Conservation (phyloP, 1,140 invertebrate species). For the Zaprionus ornatus region DNA sequence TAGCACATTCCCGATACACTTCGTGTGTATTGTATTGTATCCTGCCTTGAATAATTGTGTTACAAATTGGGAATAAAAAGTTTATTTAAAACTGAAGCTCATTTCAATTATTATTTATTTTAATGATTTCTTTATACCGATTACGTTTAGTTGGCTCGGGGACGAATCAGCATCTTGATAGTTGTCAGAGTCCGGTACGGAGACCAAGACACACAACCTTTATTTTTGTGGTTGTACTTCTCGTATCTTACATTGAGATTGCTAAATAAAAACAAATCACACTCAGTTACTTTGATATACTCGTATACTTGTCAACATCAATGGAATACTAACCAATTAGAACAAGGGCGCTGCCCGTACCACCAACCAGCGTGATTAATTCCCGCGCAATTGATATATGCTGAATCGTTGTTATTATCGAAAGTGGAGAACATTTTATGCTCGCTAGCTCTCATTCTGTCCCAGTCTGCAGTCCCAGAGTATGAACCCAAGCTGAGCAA, state of each 20-base stretch:
- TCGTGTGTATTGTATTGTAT: too few relatives aligned
- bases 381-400: not conserved
- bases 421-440: not conserved
- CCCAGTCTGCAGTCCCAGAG: not conserved
- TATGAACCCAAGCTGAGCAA: not conserved
- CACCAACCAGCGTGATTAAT: not conserved
- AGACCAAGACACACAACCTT: too few relatives aligned
- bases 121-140: too few relatives aligned
- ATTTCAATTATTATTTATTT: too few relatives aligned
- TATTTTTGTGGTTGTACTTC: not conserved
- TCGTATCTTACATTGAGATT: not conserved
- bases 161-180: not conserved
- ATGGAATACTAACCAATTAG: too few relatives aligned
- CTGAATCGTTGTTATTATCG: not conserved
- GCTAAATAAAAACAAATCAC: not conserved
- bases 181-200: not conserved
- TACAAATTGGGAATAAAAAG: too few relatives aligned
- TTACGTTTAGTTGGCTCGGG: too few relatives aligned
- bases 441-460: not conserved
- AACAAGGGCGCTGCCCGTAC: not conserved
- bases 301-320: too few relatives aligned
- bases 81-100: too few relatives aligned
- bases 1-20: too few relatives aligned
- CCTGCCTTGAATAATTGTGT: too few relatives aligned
- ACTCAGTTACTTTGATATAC: too few relatives aligned